These are phyloP conservation scores for Linurgus olivaceus DNA, from an alignment of 2,797 vertebrate species.

Conservation along the genomic window DNA sequence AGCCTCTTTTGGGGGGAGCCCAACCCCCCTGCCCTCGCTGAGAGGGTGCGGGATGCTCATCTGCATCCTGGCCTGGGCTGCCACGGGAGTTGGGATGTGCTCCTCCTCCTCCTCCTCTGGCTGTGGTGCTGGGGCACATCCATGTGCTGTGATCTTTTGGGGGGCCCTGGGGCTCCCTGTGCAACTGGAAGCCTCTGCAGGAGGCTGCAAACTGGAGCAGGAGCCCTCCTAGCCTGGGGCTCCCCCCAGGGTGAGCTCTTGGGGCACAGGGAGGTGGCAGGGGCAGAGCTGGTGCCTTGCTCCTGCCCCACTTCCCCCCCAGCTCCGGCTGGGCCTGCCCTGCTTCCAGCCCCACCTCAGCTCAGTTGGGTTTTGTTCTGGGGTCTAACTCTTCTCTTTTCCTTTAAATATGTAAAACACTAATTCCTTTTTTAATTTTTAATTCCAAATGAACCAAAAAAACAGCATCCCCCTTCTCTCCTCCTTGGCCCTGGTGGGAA, in stretches of 20 bases:
- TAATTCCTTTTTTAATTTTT: constrained; percentile 71
- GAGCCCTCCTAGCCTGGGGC: background rate
- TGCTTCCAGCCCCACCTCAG: constrained; percentile 24
- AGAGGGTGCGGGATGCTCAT: background rate
- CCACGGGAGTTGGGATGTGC: background rate
- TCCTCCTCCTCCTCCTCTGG: background rate
- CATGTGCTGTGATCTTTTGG: background rate
- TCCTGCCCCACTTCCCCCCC: background rate
- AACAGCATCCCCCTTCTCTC: background rate
- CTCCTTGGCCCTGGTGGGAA: background rate
- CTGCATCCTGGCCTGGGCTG: background rate
- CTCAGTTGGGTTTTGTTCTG: constrained; percentile 34
- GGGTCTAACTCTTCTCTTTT: constrained; percentile 61
- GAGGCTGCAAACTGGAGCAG: constrained; percentile 43
- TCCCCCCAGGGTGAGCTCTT: background rate
- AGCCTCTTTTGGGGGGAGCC: background rate
- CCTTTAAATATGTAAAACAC: constrained; percentile 73
- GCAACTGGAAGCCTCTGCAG: constrained; percentile 71
- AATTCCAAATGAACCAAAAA: constrained; percentile 77
- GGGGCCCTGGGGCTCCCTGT: constrained; percentile 22
- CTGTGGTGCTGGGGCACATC: background rate
- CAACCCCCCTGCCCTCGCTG: background rate
- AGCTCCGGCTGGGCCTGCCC: background rate
- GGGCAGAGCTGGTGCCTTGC: constrained; percentile 7
- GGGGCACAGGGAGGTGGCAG: background rate